These are phyloP conservation scores for Notolabrus celidotus DNA, from an alignment of 2,797 vertebrate genomes.

Conservation along the genomic window DNA sequence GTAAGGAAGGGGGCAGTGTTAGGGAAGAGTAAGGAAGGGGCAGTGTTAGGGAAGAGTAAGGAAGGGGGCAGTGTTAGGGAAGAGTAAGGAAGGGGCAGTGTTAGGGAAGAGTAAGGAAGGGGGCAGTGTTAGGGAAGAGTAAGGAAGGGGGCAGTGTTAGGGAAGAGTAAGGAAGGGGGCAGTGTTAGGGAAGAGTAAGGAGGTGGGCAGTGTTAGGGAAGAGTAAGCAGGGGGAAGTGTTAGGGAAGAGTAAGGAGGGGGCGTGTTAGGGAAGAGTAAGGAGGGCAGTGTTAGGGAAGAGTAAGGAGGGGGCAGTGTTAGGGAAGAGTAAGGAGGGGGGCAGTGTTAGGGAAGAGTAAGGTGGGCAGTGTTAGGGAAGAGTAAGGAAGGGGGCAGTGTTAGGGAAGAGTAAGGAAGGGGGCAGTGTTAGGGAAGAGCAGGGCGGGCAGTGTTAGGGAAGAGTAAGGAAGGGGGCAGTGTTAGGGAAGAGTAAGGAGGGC, in stretches of 20 bases:
- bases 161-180: constrained; percentile 20
- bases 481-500: constrained; percentile 8
- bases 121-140: too few relatives aligned
- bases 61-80: too few relatives aligned
- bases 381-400: constrained; percentile 13
- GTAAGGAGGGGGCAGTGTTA: constrained; percentile 12
- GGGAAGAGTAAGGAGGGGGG: constrained; percentile 16
- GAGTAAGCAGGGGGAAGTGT: constrained; percentile 15
- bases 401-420: constrained; percentile 14
- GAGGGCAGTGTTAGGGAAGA: too few relatives aligned
- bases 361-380: too few relatives aligned
- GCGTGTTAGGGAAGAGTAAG: too few relatives aligned
- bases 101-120: constrained; percentile 9
- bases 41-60: background rate
- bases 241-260: constrained; percentile 12
- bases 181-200: too few relatives aligned
- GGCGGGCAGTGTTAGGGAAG: background rate
- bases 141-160: too few relatives aligned
- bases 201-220: too few relatives aligned
- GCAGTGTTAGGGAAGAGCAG: background rate
- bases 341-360: too few relatives aligned
- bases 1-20: constrained; percentile 34
- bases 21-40: too few relatives aligned
- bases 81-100: too few relatives aligned
- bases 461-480: constrained; percentile 14